phyloP scores from a whole-genome alignment of 2,888 invertebrate species.

The Eilema sororculum region DNA sequence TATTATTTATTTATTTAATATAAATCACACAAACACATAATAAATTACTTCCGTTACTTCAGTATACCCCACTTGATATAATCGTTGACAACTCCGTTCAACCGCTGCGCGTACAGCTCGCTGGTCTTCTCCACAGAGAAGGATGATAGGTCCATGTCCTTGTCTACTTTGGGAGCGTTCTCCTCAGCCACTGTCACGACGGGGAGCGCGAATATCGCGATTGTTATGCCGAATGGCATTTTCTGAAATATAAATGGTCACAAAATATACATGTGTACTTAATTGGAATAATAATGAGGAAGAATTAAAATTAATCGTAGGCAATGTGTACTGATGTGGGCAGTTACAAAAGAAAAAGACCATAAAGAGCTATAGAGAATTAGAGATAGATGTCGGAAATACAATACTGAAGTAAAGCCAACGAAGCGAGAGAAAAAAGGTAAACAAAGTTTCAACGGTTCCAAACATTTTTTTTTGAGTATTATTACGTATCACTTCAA shows the following conservation, averaged over 20 bases:
- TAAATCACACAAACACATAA: neutral
- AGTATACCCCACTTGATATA: constrained; percentile 62
- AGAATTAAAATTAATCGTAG: no score
- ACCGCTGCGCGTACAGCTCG: constrained; percentile 54
- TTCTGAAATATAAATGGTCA: constrained; percentile 44
- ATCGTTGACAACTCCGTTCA: constrained; percentile 70
- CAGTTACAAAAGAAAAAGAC: no score
- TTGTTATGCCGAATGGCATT: constrained; percentile 54
- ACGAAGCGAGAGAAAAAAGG: no score
- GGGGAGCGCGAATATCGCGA: constrained; percentile 55
- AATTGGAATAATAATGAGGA: no score
- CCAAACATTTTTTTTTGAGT: no score
- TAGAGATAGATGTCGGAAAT: no score
- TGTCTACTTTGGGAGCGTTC: constrained; percentile 51
- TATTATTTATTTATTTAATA: neutral
- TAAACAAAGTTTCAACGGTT: no score
- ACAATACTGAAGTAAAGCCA: no score
- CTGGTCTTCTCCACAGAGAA: constrained; percentile 55
- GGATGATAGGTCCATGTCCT: constrained; percentile 38
- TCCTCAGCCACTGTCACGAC: constrained; percentile 58
- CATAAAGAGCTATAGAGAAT: no score
- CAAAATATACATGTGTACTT: no score
- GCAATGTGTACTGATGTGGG: no score
- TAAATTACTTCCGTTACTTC: neutral
- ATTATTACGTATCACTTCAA: no score